Percentiles rank a stretch among this genome's conserved stretches.
Conservation (phyloP, 53 echinoderm and acorn worm genomes). For the Stichopus horrens region DNA sequence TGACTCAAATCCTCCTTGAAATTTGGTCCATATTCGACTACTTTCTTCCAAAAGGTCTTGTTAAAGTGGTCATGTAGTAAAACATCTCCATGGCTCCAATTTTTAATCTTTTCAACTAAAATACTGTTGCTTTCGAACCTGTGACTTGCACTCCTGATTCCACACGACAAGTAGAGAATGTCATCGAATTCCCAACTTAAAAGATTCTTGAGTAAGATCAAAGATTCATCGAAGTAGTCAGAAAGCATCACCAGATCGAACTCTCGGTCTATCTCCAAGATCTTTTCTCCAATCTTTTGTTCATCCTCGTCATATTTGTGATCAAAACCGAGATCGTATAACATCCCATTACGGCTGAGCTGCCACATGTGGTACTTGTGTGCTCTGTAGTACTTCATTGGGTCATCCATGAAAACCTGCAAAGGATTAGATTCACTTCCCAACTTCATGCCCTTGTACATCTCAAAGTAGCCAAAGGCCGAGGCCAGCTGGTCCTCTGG, state of each 20-base stretch:
- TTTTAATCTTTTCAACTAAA: slow-evolving; percentile 43
- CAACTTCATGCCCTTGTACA: slow-evolving; percentile 55
- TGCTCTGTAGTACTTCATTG: slow-evolving; percentile 35
- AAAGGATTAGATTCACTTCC: slow-evolving; percentile 45
- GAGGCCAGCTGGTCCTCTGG: slow-evolving; percentile 73
- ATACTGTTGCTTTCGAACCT: slow-evolving; percentile 32
- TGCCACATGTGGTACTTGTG: slow-evolving; percentile 59
- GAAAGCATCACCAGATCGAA: slow-evolving; percentile 65
- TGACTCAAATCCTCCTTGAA: slow-evolving; percentile 63
- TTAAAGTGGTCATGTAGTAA: slow-evolving; percentile 77
- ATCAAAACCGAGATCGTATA: slow-evolving; percentile 70
- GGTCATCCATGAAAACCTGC: slow-evolving; percentile 53
- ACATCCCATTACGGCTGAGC: slow-evolving; percentile 60
- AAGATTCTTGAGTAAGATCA: slow-evolving; percentile 54
- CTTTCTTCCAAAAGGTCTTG: slow-evolving; percentile 73
- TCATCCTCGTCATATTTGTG: slow-evolving; percentile 53
- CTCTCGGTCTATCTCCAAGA: slow-evolving; percentile 51
- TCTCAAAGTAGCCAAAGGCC: slow-evolving; percentile 69
- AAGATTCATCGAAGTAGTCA: slow-evolving; percentile 68
- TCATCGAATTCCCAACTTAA: slow-evolving; percentile 69
- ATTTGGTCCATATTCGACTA: slow-evolving; percentile 64
- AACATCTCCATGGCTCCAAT: slow-evolving; percentile 65
- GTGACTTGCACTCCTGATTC: slow-evolving; percentile 36
- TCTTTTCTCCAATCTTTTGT: slow-evolving; percentile 31
- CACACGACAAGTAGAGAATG: slow-evolving; percentile 56